Conservation (phyloP, 2,797 vertebrate species). For the Rhincodon typus region DNA sequence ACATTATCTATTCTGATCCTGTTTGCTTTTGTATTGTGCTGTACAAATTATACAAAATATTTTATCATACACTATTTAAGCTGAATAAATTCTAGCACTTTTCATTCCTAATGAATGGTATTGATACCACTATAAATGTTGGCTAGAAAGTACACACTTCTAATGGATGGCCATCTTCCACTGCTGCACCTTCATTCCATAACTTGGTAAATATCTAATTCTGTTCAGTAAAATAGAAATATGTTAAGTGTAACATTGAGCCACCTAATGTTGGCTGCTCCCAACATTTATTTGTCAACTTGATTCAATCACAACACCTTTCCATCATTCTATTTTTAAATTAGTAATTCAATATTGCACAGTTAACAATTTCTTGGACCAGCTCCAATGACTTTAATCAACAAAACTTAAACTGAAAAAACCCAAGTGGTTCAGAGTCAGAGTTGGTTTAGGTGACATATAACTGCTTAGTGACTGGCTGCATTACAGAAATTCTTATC, state of each 20-base stretch:
- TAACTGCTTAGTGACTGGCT: not conserved
- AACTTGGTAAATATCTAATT: not conserved
- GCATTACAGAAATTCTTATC: not conserved
- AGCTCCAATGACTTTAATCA: not conserved
- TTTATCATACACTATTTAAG: not conserved
- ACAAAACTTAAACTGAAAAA: not conserved
- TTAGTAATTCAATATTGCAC: conserved; percentile 3
- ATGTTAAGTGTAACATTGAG: not conserved
- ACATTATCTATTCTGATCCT: not conserved
- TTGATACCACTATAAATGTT: not conserved
- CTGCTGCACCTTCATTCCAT: not conserved
- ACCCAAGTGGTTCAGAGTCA: not conserved
- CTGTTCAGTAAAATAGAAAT: not conserved
- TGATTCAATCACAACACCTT: not conserved
- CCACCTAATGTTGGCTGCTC: not conserved
- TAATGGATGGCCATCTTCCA: not conserved
- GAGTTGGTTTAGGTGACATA: not conserved
- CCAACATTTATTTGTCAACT: not conserved
- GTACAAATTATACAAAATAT: not conserved
- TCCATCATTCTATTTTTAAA: not conserved
- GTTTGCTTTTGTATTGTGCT: not conserved
- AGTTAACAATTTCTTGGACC: conserved; percentile 7
- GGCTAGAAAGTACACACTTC: not conserved
- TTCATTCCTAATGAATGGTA: not conserved
- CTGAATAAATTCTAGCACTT: not conserved